Base-by-base conservation (phyloP, 2,888 invertebrate genomes). In the Eristalis arbustorum region DNA sequence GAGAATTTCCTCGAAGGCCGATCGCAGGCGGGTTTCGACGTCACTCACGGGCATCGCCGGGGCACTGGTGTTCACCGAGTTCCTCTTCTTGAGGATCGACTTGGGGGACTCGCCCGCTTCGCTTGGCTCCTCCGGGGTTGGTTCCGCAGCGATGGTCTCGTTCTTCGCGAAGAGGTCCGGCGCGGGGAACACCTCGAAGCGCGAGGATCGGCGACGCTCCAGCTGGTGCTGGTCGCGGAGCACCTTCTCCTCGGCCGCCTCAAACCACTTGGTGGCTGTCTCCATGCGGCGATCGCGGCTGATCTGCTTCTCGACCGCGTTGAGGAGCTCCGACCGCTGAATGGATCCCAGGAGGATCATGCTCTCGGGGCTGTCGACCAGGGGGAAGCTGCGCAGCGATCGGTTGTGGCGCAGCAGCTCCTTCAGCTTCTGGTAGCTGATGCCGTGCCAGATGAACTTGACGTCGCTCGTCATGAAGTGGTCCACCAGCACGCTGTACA, bases 381-480 rank as follows among this genome's bases (percentile, higher is more conserved):
- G 93, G 0, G 99, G 99, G 91, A 99, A 97, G 78, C 97, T 96
- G 88, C 97, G 95, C 31, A 97, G 88, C 2, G 90, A 88, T 88
- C 91, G 92, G 78, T 92, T 92, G 61, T 96, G 95, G 88, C 97
- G 96, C 5, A 99, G 93, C 13, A 97, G 94, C 57, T 96, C 95
- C 91, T 98, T 98, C 3, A 99, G 93, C 90, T 97, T 96, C 88
- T 96, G 96, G 93, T 98, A 99, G 2, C 96, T 97, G 94, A 98
- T 98, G 78, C 96, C 96, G 90, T 98, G 95, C 96, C 97, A 98
- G 89, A 98, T 97, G 91, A 96, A 97, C 90, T 95, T 96, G 0
- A 98, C 96, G 89, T 98, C 96, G 2, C 96, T 94, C n/a, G 98
- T 96, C 99, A 99, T 99, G 91, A 99, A 98, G 92, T 99, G 98